Evolutionary conservation across 2,113 vertebrate genomes (phyloP), one percentile per base, ranked within the genome.

Genomic region (Callocephalon fimbriatum): DNA sequence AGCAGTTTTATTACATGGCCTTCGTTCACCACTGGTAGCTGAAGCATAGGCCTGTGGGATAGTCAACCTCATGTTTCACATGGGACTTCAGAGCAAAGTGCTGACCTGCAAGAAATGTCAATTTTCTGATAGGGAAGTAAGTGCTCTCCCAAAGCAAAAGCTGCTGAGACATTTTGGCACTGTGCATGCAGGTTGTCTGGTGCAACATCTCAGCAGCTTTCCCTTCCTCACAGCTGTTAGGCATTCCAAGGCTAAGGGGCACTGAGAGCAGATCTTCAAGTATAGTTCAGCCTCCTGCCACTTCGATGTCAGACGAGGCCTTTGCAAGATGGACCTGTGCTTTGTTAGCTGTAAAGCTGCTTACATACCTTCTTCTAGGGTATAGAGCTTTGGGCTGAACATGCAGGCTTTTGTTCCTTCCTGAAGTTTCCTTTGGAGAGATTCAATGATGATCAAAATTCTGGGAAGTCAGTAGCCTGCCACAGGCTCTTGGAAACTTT

Each of bases 221-320:
- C 12, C 17, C 35, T 44, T 53, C 26, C 42, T 86, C 26, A 1
- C 15, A n/a, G 38, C 54, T 47, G 3, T 16, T 12, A 17, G 21
- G 13, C 2, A 2, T 12, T 74, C 7, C 9, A 47, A 12, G 14
- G 6, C 32, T 18, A 16, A 62, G 29, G 27, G 38, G 4, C 29
- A 27, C 32, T 7, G 40, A 68, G 27, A 18, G 63, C 20, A 58
- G 40, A 40, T 70, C 42, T 53, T 48, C 7, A 12, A 21, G 53
- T 2, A 0, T 23, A 7, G 22, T 37, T 51, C 44, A 70, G 20
- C 26, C 20, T 4, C 37, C 25, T 61, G 29, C 48, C 1, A 0
- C 15, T 40, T 37, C 1, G 0, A 18, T 53, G 22, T 56, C 38
- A 29, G 31, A 12, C 13, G 16, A 68, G 26, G 13, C 26, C 54